These are phyloP conservation scores for Tachina fera DNA, from an alignment of 2,888 invertebrate genomes.

Conservation along the genomic window DNA sequence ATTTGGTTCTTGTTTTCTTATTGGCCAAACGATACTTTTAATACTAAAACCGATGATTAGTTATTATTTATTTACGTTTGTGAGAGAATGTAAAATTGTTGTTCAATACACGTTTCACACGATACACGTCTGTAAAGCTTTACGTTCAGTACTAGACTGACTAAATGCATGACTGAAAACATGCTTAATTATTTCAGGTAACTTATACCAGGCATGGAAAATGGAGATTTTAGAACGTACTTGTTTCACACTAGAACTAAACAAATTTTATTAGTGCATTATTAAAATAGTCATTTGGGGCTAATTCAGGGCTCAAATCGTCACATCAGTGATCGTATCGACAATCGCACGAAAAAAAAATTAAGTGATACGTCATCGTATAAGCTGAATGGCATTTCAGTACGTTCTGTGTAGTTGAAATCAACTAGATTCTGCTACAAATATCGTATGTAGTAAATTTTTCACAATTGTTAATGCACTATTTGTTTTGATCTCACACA, in stretches of 20 bases:
- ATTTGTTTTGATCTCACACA: no score
- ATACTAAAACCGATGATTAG: slow-evolving; percentile 8
- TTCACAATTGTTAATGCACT: no score
- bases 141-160: slow-evolving; percentile 62
- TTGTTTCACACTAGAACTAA: background rate
- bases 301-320: no score
- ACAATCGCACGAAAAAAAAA: no score
- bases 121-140: slow-evolving; percentile 63
- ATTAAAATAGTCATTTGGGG: no score
- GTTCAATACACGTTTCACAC: slow-evolving; percentile 18
- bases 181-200: slow-evolving; percentile 4
- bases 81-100: background rate
- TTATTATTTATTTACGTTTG: slow-evolving; percentile 5
- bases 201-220: slow-evolving; percentile 1
- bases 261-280: background rate
- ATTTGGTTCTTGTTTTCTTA: background rate
- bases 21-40: background rate
- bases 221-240: background rate
- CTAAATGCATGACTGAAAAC: slow-evolving; percentile 2
- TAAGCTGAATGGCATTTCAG: no score
- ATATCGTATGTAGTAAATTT: no score
- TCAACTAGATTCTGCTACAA: no score
- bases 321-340: no score
- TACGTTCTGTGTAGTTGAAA: no score
- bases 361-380: no score